Evolutionary conservation across 2,888 invertebrate genomes (phyloP).

Genomic region (Agrotis ipsilon): DNA sequence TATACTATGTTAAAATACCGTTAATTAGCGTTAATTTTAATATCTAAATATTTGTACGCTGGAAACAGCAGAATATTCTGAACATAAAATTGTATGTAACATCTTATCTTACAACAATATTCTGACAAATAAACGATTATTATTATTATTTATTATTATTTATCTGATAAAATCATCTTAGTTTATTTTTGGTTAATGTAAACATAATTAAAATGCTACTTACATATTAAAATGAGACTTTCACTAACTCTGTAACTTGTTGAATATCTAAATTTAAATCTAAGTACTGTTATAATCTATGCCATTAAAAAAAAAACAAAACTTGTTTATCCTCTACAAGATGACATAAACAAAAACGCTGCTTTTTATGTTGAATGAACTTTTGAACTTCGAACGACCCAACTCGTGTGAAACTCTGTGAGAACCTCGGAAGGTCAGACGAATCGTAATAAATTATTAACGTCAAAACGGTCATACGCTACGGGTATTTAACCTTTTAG

Average conservation of each 20-base stretch:
- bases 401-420: slow-evolving; percentile 39
- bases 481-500: slow-evolving; percentile 47
- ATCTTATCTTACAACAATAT: too few relatives aligned
- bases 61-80: too few relatives aligned
- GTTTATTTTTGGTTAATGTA: too few relatives aligned
- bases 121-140: too few relatives aligned
- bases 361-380: slow-evolving; percentile 23
- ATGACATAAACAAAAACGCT: slow-evolving; percentile 10
- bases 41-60: too few relatives aligned
- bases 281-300: neutral
- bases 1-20: too few relatives aligned
- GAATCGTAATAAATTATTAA: slow-evolving; percentile 35
- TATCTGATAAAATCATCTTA: too few relatives aligned
- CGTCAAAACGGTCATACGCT: slow-evolving; percentile 31
- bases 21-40: too few relatives aligned
- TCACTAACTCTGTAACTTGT: neutral
- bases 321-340: neutral
- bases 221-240: neutral
- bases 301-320: neutral
- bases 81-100: too few relatives aligned
- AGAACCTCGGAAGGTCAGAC: slow-evolving; percentile 44
- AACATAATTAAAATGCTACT: too few relatives aligned
- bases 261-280: neutral
- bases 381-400: slow-evolving; percentile 51
- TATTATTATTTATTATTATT: too few relatives aligned